These are phyloP conservation scores for Athrips mouffetella DNA, from an alignment of 2,888 invertebrate genomes.

Conservation along the genomic window DNA sequence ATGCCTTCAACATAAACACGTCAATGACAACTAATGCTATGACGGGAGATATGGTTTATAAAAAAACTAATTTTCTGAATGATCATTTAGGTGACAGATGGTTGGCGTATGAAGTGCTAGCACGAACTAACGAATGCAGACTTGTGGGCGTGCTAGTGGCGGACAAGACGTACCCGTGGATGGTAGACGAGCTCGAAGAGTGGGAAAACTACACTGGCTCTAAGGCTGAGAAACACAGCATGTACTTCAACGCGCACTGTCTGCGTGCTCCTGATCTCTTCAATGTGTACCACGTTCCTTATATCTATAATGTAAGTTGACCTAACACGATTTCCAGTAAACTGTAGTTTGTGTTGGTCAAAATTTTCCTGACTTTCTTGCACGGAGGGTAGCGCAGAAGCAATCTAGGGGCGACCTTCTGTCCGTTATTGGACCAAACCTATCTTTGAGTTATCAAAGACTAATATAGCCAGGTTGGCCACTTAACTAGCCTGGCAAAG, in stretches of 20 bases:
- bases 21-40: too few relatives aligned
- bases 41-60: too few relatives aligned
- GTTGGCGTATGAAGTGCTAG: constrained; percentile 49
- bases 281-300: constrained; percentile 56
- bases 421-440: too few relatives aligned
- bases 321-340: constrained; percentile 1
- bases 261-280: constrained; percentile 66
- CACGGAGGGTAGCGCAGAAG: too few relatives aligned
- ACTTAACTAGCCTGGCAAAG: too few relatives aligned
- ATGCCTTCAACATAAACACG: too few relatives aligned
- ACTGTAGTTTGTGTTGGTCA: too few relatives aligned
- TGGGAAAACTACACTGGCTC: constrained; percentile 66
- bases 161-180: constrained; percentile 70
- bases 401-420: too few relatives aligned
- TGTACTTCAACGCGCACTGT: constrained; percentile 74
- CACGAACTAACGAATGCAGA: constrained; percentile 51
- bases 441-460: too few relatives aligned
- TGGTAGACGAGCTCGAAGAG: constrained; percentile 67
- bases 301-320: constrained; percentile 71
- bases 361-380: too few relatives aligned
- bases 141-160: constrained; percentile 71
- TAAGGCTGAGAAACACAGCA: constrained; percentile 56
- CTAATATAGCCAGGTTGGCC: too few relatives aligned
- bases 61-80: too few relatives aligned
- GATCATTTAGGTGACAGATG: constrained; percentile 53